phyloP scores from a whole-genome alignment of 2,797 vertebrate genomes.

The Macroramphosus scolopax region DNA sequence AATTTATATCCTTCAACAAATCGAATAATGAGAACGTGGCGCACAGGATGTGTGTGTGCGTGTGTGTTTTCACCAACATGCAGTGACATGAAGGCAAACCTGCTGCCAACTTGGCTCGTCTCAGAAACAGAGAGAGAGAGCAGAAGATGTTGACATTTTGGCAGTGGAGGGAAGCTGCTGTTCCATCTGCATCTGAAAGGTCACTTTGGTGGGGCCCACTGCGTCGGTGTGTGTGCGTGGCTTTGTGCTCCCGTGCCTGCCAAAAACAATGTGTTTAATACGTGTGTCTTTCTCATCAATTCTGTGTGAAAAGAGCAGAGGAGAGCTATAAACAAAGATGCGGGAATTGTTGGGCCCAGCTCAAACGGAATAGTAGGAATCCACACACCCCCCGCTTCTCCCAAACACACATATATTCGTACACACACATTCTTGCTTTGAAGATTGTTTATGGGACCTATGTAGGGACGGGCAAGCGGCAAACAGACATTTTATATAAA shows the following conservation, averaged over 20 bases:
- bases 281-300: constrained; percentile 55
- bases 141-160: constrained; percentile 80
- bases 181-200: constrained; percentile 76
- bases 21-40: constrained; percentile 25
- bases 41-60: constrained; percentile 12
- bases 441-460: constrained; percentile 41
- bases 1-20: constrained; percentile 29
- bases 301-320: constrained; percentile 69
- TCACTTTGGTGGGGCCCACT: constrained; percentile 64
- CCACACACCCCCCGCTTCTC: constrained; percentile 4
- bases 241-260: constrained; percentile 25
- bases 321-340: constrained; percentile 70
- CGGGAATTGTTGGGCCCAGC: constrained; percentile 62
- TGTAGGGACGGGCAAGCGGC: constrained; percentile 3
- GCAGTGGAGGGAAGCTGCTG: constrained; percentile 67
- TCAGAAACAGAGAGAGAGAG: constrained; percentile 47
- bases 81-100: constrained; percentile 53
- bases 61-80: constrained; percentile 30
- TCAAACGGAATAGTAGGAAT: constrained; percentile 61
- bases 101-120: constrained; percentile 63
- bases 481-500: constrained; percentile 10
- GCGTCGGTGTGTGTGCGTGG: constrained; percentile 22
- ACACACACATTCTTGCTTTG: constrained; percentile 35
- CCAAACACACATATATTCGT: constrained; percentile 1
- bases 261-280: constrained; percentile 58